phyloP scores from a whole-genome alignment of 2,797 vertebrate genomes.

The Neostethus bicornis region DNA sequence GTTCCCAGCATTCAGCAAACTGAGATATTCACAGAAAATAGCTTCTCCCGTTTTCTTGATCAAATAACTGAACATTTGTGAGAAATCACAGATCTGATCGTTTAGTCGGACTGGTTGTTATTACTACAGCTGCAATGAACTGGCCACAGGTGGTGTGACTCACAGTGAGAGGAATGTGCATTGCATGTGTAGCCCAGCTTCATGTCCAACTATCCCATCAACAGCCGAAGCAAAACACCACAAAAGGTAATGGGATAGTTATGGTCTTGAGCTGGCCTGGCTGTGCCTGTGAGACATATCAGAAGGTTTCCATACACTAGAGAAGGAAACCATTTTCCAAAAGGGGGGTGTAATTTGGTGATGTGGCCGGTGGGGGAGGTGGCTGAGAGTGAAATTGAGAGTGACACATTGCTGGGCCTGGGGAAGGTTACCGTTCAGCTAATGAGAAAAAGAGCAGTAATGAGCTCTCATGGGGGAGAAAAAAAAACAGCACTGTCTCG shows the following conservation, averaged over 20 bases:
- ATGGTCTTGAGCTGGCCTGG: conserved; percentile 36
- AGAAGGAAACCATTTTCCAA: conserved; percentile 54
- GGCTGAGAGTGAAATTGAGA: conserved; percentile 68
- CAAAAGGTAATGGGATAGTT: conserved; percentile 56
- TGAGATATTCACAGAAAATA: conserved; percentile 25
- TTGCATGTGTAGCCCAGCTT: conserved; percentile 53
- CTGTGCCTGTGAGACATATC: conserved; percentile 54
- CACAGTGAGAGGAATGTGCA: conserved; percentile 43
- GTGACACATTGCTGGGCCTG: conserved; percentile 67
- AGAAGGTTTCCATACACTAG: conserved; percentile 47
- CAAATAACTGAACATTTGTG: conserved; percentile 4
- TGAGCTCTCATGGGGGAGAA: conserved; percentile 80
- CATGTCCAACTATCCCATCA: conserved; percentile 58
- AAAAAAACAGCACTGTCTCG: conserved; percentile 43
- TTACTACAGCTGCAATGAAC: conserved; percentile 29
- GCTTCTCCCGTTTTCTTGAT: no score
- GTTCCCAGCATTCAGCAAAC: conserved; percentile 45
- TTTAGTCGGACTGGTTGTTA: conserved; percentile 23
- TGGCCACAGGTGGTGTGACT: conserved; percentile 42
- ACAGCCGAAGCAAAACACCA: conserved; percentile 55
- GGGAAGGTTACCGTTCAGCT: conserved; percentile 81
- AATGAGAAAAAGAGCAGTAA: conserved; percentile 82
- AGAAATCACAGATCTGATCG: conserved; percentile 26
- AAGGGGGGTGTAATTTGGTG: conserved; percentile 67
- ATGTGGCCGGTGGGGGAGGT: conserved; percentile 32